These are phyloP conservation scores for Portevinia maculata DNA, from an alignment of 2,888 invertebrate species.

Conservation along the genomic window DNA sequence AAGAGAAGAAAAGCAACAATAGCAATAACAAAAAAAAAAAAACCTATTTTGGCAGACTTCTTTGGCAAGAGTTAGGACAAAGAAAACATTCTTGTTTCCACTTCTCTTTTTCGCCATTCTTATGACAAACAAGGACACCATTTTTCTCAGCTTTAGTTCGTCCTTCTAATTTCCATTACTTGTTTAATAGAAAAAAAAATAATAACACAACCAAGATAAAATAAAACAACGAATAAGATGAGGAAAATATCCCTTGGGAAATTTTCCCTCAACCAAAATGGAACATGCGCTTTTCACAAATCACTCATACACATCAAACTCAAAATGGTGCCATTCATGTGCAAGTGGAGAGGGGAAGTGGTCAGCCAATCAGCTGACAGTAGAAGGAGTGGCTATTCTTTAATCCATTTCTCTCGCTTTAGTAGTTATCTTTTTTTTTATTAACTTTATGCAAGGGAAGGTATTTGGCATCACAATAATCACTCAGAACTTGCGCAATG, in stretches of 20 bases:
- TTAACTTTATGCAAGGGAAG: constrained; percentile 28
- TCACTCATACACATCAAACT: constrained; percentile 52
- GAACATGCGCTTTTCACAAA: constrained; percentile 46
- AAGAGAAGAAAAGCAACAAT: constrained; percentile 24
- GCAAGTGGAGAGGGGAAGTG: constrained; percentile 76
- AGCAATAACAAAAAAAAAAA: constrained; percentile 29
- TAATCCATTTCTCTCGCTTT: constrained; percentile 76
- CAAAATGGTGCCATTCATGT: constrained; percentile 78
- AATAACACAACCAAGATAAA: constrained; percentile 41
- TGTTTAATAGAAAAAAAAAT: constrained; percentile 21
- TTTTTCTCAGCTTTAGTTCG: constrained; percentile 61
- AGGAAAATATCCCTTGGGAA: constrained; percentile 58
- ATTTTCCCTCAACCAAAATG: constrained; percentile 16
- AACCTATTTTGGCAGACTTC: constrained; percentile 61
- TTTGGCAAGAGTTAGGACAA: constrained; percentile 62
- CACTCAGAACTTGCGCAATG: constrained; percentile 79
- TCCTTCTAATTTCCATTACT: constrained; percentile 61
- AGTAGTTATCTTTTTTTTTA: constrained; percentile 66
- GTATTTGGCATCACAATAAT: constrained; percentile 76
- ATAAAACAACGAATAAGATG: constrained; percentile 17
- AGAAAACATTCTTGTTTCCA: constrained; percentile 62
- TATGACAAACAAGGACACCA: constrained; percentile 73
- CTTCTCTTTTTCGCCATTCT: constrained; percentile 58
- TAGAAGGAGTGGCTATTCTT: constrained; percentile 78
- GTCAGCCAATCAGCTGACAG: constrained; percentile 77